These are phyloP conservation scores for Scaptomyza cyrtandrae DNA, from an alignment of 2,888 invertebrate genomes.

Conservation along the genomic window DNA sequence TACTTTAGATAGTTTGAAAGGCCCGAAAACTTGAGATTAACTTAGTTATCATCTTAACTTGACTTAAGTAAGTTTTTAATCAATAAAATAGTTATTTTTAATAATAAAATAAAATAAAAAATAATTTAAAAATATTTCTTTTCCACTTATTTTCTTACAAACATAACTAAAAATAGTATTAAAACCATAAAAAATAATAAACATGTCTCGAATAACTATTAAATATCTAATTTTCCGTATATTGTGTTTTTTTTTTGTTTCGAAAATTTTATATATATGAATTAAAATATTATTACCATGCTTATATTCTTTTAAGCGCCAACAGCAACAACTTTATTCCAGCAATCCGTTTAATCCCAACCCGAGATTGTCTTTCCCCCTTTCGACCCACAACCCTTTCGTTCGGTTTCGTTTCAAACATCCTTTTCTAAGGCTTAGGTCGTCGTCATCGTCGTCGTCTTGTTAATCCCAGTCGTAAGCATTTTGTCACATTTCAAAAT, in stretches of 20 bases:
- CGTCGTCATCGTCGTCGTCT: constrained; percentile 48
- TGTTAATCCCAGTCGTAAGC: constrained; percentile 79
- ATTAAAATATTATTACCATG: constrained; percentile 26
- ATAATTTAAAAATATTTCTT: too few relatives aligned
- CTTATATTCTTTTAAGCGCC: constrained; percentile 3
- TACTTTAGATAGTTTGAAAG: too few relatives aligned
- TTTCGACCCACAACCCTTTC: constrained; percentile 3
- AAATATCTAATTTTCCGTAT: too few relatives aligned
- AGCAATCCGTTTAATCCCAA: constrained; percentile 61
- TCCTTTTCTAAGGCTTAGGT: constrained; percentile 44
- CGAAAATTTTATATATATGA: background rate
- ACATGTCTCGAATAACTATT: too few relatives aligned
- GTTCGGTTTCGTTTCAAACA: constrained; percentile 14
- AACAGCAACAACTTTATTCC: constrained; percentile 62
- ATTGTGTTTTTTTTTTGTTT: background rate
- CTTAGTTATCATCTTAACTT: too few relatives aligned
- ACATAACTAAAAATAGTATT: too few relatives aligned
- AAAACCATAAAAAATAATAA: too few relatives aligned
- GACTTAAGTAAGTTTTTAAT: too few relatives aligned
- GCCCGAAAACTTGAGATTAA: too few relatives aligned
- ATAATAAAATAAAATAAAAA: too few relatives aligned
- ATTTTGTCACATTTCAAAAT: constrained; percentile 83
- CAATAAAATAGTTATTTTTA: too few relatives aligned
- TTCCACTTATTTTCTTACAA: too few relatives aligned
- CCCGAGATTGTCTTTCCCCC: constrained; percentile 33